Percentiles rank a stretch among this genome's conserved stretches.
These are phyloP conservation scores for Atopsyche davidsoni DNA, from an alignment of 1,140 invertebrate species.

Conservation along the genomic window DNA sequence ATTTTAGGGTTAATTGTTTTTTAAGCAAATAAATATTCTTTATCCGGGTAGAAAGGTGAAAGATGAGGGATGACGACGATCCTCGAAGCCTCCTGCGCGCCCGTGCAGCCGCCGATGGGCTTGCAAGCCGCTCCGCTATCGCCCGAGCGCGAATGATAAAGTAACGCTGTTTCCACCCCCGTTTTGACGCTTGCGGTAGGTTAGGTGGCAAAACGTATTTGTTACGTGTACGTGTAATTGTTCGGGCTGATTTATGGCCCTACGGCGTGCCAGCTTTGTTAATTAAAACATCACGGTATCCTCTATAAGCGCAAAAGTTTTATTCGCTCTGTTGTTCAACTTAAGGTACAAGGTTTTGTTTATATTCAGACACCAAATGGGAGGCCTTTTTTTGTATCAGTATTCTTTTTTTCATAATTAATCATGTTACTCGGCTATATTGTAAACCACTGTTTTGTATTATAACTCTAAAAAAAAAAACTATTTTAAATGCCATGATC, in stretches of 20 bases:
- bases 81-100: no score
- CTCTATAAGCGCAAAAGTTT: neutral
- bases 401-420: no score
- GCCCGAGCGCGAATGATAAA: constrained; percentile 1
- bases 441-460: no score
- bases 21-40: constrained; percentile 19
- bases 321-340: no score
- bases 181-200: constrained; percentile 14
- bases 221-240: constrained; percentile 4
- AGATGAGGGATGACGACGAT: no score
- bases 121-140: constrained; percentile 2
- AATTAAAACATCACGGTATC: constrained; percentile 14
- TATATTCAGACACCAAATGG: no score
- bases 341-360: no score
- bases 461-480: no score
- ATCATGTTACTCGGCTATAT: no score
- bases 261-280: constrained; percentile 11
- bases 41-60: constrained; percentile 11
- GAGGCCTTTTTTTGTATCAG: no score
- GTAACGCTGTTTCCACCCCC: neutral
- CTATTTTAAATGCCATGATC: no score
- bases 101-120: no score
- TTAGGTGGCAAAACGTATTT: constrained; percentile 1
- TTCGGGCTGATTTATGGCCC: constrained; percentile 15
- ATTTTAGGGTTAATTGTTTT: constrained; percentile 24